Evolutionary conservation across 1,140 invertebrate genomes (phyloP).

Genomic region (Bombus pascuorum): DNA sequence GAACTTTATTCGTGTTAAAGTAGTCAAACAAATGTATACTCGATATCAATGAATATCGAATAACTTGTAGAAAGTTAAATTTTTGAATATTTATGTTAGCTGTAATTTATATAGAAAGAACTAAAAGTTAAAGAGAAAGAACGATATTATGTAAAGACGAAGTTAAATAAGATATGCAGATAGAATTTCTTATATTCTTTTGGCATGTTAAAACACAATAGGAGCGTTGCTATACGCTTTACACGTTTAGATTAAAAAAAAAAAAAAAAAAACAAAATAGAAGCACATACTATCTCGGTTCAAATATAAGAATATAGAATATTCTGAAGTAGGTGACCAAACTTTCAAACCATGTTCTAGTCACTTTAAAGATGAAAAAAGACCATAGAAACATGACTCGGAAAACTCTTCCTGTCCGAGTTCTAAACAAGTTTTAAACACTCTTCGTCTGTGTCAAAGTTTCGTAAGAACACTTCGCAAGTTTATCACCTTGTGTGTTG

Average conservation of each 20-base stretch:
- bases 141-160: too few species aligned
- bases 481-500: conserved; percentile 6
- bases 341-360: background rate
- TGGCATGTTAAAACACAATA: too few species aligned
- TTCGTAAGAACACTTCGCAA: background rate
- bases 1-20: background rate
- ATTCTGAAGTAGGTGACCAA: conserved; percentile 2
- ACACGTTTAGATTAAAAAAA: background rate
- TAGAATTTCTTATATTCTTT: too few species aligned
- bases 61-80: too few species aligned
- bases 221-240: too few species aligned
- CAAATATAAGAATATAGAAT: background rate
- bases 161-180: too few species aligned
- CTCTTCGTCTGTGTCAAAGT: conserved; percentile 6
- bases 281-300: background rate
- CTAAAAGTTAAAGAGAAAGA: too few species aligned
- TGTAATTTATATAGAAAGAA: too few species aligned
- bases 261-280: background rate
- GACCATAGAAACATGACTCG: background rate
- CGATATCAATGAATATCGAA: too few species aligned
- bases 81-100: too few species aligned
- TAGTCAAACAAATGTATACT: background rate
- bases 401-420: conserved; percentile 9
- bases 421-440: conserved; percentile 39
- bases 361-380: conserved; percentile 10